Percentiles rank a stretch among this genome's conserved stretches.
Conservation (phyloP, 37 sponge, comb jelly and placozoan species). For the Corticium candelabrum region DNA sequence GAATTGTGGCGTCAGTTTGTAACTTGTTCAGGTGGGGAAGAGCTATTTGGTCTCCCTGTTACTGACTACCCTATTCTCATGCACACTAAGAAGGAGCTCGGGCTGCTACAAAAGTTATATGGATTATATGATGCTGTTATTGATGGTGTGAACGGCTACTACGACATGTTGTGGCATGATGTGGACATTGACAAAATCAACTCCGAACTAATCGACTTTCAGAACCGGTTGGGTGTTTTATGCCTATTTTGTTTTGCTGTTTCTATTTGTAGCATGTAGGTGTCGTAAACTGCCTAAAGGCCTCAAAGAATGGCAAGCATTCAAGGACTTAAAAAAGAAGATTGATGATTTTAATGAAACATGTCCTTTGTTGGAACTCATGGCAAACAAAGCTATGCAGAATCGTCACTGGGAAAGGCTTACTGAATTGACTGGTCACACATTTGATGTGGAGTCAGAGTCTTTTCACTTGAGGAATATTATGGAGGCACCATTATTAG, state of each 20-base stretch:
- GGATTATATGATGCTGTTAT: conserved; percentile 91
- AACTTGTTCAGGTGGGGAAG: conserved; percentile 88
- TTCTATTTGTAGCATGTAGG: too few relatives aligned
- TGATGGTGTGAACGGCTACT: conserved; percentile 97
- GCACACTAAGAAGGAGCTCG: conserved; percentile 80
- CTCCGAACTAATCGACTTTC: conserved; percentile 93
- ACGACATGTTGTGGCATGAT: conserved; percentile 90
- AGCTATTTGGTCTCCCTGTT: conserved; percentile 85
- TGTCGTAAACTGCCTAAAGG: conserved; percentile 97
- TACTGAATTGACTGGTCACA: conserved; percentile 66
- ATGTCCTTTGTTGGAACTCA: conserved; percentile 93
- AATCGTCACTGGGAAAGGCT: conserved; percentile 92
- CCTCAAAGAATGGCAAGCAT: conserved; percentile 97
- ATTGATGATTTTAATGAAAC: conserved; percentile 97
- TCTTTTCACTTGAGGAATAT: conserved; percentile 71
- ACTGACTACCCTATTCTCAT: conserved; percentile 71
- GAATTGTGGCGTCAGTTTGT: conserved; percentile 82
- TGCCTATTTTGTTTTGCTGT: too few relatives aligned
- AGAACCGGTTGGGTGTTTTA: too few relatives aligned
- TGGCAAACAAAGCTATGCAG: conserved; percentile 94
- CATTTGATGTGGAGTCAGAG: conserved; percentile 90
- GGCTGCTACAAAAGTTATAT: conserved; percentile 95
- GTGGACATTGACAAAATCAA: conserved; percentile 98
- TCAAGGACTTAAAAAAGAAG: conserved; percentile 90
- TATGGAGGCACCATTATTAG: conserved; percentile 97